Conservation (phyloP, 2,113 vertebrate species). For the Pionites leucogaster region DNA sequence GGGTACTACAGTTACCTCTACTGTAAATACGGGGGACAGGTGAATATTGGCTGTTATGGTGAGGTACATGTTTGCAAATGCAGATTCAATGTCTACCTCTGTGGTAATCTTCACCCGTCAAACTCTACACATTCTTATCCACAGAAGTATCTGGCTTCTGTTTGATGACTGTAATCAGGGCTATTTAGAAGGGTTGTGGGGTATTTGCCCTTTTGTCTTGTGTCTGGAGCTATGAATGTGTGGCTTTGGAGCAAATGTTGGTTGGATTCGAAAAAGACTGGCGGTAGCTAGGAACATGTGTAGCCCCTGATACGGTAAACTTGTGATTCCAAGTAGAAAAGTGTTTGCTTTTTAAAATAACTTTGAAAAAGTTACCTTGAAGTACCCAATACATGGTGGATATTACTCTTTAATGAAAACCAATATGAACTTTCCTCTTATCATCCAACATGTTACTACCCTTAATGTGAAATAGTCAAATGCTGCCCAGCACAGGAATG, state of each 20-base stretch:
- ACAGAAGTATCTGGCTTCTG: constrained; percentile 2
- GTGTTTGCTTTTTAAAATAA: constrained; percentile 17
- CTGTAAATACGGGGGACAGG: neutral
- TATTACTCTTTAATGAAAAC: constrained; percentile 38
- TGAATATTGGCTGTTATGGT: constrained; percentile 1
- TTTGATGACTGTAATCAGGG: constrained; percentile 43
- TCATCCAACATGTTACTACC: neutral
- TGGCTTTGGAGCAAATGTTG: constrained; percentile 26
- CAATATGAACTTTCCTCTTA: constrained; percentile 9
- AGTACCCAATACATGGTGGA: neutral
- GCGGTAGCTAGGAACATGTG: neutral
- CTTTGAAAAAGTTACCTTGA: constrained; percentile 36
- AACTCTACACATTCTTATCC: neutral
- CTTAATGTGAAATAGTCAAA: constrained; percentile 49
- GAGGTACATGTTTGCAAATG: neutral
- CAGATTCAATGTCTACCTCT: neutral
- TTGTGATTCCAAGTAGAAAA: neutral
- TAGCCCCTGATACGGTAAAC: constrained; percentile 16
- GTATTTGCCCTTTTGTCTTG: constrained; percentile 52
- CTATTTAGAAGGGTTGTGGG: constrained; percentile 26
- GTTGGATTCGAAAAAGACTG: constrained; percentile 31
- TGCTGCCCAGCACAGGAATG: neutral
- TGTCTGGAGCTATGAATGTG: neutral
- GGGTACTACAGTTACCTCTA: neutral
- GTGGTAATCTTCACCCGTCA: neutral